Conservation (phyloP, 1,140 invertebrate species). For the Aphelinus certus region DNA sequence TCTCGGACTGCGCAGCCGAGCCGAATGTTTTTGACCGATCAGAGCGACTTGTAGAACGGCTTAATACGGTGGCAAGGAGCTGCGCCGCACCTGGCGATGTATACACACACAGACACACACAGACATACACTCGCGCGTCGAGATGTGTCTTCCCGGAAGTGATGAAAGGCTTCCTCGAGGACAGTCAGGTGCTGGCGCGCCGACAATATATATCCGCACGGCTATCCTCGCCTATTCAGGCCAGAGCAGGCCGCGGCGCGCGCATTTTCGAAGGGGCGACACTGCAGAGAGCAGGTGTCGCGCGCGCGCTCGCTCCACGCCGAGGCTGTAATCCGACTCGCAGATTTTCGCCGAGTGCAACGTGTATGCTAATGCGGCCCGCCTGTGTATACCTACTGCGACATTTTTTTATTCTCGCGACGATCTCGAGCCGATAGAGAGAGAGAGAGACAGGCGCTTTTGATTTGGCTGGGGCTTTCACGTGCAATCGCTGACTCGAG, state of each 20-base stretch:
- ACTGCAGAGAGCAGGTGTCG: too few relatives aligned
- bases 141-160: constrained; percentile 54
- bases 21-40: too few relatives aligned
- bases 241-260: neutral
- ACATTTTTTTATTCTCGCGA: too few relatives aligned
- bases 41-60: too few relatives aligned
- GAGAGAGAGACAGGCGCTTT: too few relatives aligned
- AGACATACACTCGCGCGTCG: neutral
- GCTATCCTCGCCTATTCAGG: neutral
- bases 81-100: constrained; percentile 14
- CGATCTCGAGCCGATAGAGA: too few relatives aligned
- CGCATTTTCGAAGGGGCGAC: too few relatives aligned
- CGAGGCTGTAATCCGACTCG: neutral
- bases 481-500: neutral
- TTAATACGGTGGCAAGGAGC: too few relatives aligned
- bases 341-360: neutral
- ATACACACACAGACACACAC: neutral
- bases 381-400: too few relatives aligned
- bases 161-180: constrained; percentile 49
- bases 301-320: too few relatives aligned
- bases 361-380: constrained; percentile 2
- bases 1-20: too few relatives aligned
- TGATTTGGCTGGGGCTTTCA: too few relatives aligned
- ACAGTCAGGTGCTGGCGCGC: constrained; percentile 47
- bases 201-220: neutral